Conservation (phyloP, 2,888 invertebrate genomes). For the Trichacis sp. region DNA sequence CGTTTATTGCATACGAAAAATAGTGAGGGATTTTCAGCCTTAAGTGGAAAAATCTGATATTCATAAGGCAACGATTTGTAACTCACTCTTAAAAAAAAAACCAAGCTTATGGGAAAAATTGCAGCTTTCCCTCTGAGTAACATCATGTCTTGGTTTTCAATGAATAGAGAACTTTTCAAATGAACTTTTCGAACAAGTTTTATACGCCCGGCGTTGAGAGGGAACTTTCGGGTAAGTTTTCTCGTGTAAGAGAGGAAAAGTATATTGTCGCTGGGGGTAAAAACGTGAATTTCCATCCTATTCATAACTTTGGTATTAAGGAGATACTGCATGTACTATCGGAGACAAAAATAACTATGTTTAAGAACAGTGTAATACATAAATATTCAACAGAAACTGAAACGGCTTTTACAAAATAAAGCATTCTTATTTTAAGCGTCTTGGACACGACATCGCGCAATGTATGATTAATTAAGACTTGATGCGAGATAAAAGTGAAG, state of each 20-base stretch:
- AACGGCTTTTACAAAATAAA: no score
- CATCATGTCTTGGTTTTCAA: conserved; percentile 3
- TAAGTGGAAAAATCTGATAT: no score
- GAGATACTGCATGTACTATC: no score
- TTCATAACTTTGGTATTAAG: background rate
- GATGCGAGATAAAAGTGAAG: conserved; percentile 37
- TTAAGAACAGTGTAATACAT: no score
- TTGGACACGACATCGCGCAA: background rate
- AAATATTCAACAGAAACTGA: background rate
- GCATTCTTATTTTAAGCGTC: no score
- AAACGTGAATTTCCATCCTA: background rate
- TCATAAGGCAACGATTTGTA: no score
- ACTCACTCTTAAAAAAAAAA: no score
- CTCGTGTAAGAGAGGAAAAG: conserved; percentile 6
- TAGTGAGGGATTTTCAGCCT: no score
- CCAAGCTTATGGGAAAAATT: no score
- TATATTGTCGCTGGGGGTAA: background rate
- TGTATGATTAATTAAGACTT: conserved; percentile 4
- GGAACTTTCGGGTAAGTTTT: conserved; percentile 12
- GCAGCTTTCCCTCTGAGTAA: background rate
- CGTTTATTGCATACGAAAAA: no score
- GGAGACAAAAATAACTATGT: no score
- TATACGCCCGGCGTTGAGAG: conserved; percentile 15
- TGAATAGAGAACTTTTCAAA: conserved; percentile 1
- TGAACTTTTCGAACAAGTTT: conserved; percentile 29